phyloP scores from a whole-genome alignment of 1,140 invertebrate genomes.

The Druon quercuslanigerum region DNA sequence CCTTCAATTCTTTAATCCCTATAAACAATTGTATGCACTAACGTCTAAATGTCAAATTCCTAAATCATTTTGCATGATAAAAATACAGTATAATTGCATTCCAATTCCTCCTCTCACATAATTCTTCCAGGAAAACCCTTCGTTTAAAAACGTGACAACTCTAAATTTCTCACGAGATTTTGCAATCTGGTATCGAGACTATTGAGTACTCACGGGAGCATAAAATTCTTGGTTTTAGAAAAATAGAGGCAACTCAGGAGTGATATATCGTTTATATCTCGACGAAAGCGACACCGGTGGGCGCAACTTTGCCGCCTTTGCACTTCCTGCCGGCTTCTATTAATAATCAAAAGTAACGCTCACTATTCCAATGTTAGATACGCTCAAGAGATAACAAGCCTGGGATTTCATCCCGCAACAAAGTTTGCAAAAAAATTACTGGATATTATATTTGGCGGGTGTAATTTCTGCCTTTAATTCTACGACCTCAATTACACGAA shows the following conservation, averaged over 20 bases:
- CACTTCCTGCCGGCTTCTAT: background rate
- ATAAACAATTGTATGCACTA: too few relatives aligned
- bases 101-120: too few relatives aligned
- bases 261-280: conserved; percentile 13
- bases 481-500: conserved; percentile 29
- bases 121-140: background rate
- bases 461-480: conserved; percentile 26
- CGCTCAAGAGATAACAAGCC: conserved; percentile 2
- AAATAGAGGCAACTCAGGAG: background rate
- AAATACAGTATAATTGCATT: too few relatives aligned
- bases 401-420: too few relatives aligned
- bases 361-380: conserved; percentile 24
- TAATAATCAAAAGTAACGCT: background rate
- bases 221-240: background rate
- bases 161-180: too few relatives aligned
- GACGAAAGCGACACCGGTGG: conserved; percentile 25
- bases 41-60: too few relatives aligned
- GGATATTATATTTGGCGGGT: background rate
- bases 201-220: background rate
- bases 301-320: conserved; percentile 31
- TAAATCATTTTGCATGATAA: too few relatives aligned
- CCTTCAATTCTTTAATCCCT: too few relatives aligned
- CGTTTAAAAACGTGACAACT: too few relatives aligned
- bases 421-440: background rate
- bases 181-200: too few relatives aligned